Evolutionary conservation across 1,140 invertebrate species (phyloP), one percentile per base, ranked within the genome.

Genomic region (Thaumatotibia leucotreta): DNA sequence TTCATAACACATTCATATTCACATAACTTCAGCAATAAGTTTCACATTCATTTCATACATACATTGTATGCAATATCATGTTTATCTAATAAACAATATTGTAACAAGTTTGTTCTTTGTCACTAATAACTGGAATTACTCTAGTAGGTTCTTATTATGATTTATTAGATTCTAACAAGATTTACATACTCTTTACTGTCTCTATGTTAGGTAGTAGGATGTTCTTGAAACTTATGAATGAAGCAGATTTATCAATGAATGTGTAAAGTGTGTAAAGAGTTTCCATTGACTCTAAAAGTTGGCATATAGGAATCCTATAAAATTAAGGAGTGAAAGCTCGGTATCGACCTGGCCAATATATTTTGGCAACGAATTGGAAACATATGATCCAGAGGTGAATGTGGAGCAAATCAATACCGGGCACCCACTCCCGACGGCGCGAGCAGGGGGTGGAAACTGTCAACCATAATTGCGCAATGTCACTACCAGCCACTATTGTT

Each of bases 381-480:
- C 77, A 85, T 84, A 88, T 86, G 86, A 87, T 88, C 81, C 69
- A 80, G 72, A 72, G 67, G 72, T 70, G 79, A 76, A 88, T 84
- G 67, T 87, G 73, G 85, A 87, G 81, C 87, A 87, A 88, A 91
- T 91, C 89, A 84, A 91, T 91, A 91, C 83, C 83, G 80, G 83
- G 76, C 80, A 24, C 45, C 65, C 69, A 75, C 49, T 78, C 72
- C 76, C 77, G 75, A 76, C 52, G 69, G 71, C 67, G 31, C 65
- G 67, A 73, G 71, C 75, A 82, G 88, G 85, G 88, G 87, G 89
- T 87, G 88, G 87, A 74, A 76, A 73, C 83, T 84, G 85, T 84
- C 86, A 85, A 64, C 64, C 62, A 35, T 73, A 85, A 89, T 91
- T 91, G 88, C 87, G 88, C 87, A 91, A 89, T 88, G 86, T 77